Percentiles rank a stretch among this genome's conserved stretches.
Conservation (phyloP, 2,888 invertebrate species). For the Xanthorhoe designata region DNA sequence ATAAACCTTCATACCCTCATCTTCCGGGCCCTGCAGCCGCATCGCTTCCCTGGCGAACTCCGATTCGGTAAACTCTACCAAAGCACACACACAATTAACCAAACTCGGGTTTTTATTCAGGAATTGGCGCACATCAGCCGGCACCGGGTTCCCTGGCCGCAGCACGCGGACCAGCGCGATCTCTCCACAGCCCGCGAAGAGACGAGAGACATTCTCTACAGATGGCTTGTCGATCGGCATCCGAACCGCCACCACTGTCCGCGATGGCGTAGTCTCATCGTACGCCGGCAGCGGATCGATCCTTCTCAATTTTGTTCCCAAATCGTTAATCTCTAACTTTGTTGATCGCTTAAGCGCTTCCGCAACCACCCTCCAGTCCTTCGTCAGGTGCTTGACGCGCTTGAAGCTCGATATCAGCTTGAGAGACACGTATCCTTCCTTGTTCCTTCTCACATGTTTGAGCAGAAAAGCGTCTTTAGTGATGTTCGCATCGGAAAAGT, state of each 20-base stretch:
- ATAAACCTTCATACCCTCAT: slow-evolving; percentile 89
- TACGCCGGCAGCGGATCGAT: slow-evolving; percentile 94
- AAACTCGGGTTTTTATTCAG: slow-evolving; percentile 96
- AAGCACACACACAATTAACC: slow-evolving; percentile 93
- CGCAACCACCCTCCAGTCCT: slow-evolving; percentile 97
- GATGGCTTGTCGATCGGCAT: slow-evolving; percentile 94
- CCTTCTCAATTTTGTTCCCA: slow-evolving; percentile 95
- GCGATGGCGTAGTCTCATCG: slow-evolving; percentile 96
- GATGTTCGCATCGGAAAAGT: slow-evolving; percentile 97
- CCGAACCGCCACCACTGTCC: slow-evolving; percentile 95
- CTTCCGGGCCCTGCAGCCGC: slow-evolving; percentile 85
- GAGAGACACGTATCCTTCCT: slow-evolving; percentile 97
- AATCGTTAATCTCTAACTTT: slow-evolving; percentile 94
- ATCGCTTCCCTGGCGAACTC: slow-evolving; percentile 94
- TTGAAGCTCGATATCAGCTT: slow-evolving; percentile 98
- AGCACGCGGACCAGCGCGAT: slow-evolving; percentile 95
- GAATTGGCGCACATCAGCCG: slow-evolving; percentile 96
- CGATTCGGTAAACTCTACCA: slow-evolving; percentile 96
- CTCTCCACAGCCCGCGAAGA: slow-evolving; percentile 95
- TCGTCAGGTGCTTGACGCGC: slow-evolving; percentile 96
- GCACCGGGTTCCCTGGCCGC: slow-evolving; percentile 95
- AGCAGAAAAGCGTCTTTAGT: slow-evolving; percentile 97
- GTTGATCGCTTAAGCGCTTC: slow-evolving; percentile 92
- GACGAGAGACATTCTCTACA: slow-evolving; percentile 95
- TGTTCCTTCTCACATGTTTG: slow-evolving; percentile 97